Evolutionary conservation across 2,888 invertebrate genomes (phyloP), one percentile per base, ranked within the genome.

Genomic region (Hemithea aestivaria): DNA sequence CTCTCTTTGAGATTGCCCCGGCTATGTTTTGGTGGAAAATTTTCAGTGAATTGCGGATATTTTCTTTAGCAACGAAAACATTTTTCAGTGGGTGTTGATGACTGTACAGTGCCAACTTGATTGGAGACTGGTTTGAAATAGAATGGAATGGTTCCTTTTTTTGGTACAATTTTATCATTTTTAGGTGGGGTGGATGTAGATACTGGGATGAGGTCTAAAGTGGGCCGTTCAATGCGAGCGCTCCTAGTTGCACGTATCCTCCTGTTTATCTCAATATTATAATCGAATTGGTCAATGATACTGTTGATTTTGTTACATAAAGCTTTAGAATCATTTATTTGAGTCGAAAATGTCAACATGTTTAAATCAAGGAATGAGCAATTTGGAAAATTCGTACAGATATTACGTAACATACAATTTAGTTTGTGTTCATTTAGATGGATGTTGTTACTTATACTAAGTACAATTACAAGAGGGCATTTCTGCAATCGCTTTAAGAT

Each of bases 1-100:
- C 36, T n/a, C 20, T 22, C 25, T 41, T 41, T 2, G 27, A 36
- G 9, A 28, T 7, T 1, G 37, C 25, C 5, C 43, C 43, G 8
- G 39, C 35, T 21, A 44, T 44, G 20, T 39, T 39, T 20, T 39
- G 43, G 12, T 43, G 39, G 2, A 42, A 6, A 10, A 38, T 16
- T 2, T 11, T 11, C 2, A 12, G 27, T 2, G 7, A n/a, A 27
- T 12, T n/a, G n/a, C n/a, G 12, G 7, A 12, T n/a, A 2, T 7
- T 12, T 6, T 7, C 16, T 11, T 5, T 2, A 27, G 25, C 10
- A 10, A 27, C 27, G 27, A 27, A 27, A 27, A 27, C 11, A 27
- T 1, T 7, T 27, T 27, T 6, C n/a, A 12, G 3, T 1, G 2
- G n/a, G 4, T 27, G 11, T 6, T 1, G 5, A 1, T 25, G n/a